These are phyloP conservation scores for Eumaeus atala DNA, from an alignment of 1,140 invertebrate species.

Conservation along the genomic window DNA sequence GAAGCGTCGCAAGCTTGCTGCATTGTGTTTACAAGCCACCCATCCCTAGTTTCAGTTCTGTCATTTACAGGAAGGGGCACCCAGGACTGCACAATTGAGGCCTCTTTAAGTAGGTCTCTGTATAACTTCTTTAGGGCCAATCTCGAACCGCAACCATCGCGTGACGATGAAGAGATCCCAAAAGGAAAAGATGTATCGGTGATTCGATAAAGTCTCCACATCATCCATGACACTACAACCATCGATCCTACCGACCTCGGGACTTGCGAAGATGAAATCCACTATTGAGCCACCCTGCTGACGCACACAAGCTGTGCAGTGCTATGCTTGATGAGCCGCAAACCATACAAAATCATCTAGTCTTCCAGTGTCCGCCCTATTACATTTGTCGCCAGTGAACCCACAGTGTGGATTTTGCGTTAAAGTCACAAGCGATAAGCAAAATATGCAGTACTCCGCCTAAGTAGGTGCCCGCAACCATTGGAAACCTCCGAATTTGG, in stretches of 20 bases:
- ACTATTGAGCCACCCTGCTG: too few species aligned
- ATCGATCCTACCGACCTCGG: neutral
- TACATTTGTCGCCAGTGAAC: too few species aligned
- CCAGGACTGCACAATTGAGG: constrained; percentile 12
- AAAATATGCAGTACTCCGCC: too few species aligned
- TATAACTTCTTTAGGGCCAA: constrained; percentile 18
- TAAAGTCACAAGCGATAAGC: too few species aligned
- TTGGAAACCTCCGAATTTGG: too few species aligned
- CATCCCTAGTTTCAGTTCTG: constrained; percentile 48
- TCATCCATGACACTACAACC: neutral
- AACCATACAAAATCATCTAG: too few species aligned
- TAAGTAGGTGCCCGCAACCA: too few species aligned
- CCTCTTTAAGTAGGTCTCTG: constrained; percentile 12
- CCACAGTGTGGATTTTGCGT: too few species aligned
- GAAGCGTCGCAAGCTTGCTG: neutral
- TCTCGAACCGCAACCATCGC: constrained; percentile 1
- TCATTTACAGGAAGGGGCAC: neutral
- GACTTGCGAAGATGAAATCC: too few species aligned
- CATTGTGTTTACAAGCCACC: neutral
- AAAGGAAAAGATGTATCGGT: neutral
- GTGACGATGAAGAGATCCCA: neutral
- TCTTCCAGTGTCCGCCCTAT: too few species aligned
- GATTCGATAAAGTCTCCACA: neutral
- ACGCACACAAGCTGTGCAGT: too few species aligned
- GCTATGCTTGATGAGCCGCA: too few species aligned